Evolutionary conservation across 2,113 vertebrate species (phyloP).

Genomic region (Rallus limicola): DNA sequence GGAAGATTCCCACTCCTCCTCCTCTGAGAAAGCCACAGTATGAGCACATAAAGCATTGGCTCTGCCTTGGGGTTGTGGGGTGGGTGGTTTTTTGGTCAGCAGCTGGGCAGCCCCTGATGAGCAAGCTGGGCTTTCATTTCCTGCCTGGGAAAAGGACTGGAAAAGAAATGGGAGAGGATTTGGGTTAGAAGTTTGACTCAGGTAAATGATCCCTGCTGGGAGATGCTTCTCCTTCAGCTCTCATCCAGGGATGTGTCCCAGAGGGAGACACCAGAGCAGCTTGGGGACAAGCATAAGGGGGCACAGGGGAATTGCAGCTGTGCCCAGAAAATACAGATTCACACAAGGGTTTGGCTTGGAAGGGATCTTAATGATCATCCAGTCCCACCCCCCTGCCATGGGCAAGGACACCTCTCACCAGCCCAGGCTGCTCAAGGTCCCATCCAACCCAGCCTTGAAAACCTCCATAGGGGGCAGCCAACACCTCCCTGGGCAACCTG

Average conservation of each 20-base stretch:
- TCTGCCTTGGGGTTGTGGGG: neutral
- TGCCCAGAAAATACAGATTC: neutral
- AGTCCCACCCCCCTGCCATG: no score
- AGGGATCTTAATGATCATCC: no score
- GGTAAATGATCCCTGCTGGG: neutral
- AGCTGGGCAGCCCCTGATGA: slow-evolving; percentile 17
- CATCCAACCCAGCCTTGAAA: no score
- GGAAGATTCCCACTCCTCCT: neutral
- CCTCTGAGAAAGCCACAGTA: slow-evolving; percentile 5
- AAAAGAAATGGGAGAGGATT: neutral
- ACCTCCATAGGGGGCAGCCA: no score
- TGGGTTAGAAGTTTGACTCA: neutral
- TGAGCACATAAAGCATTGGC: slow-evolving; percentile 18
- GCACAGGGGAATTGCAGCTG: neutral
- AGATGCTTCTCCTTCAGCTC: neutral
- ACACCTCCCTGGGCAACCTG: no score
- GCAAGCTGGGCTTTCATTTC: slow-evolving; percentile 32
- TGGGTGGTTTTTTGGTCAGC: neutral
- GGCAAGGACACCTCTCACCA: no score
- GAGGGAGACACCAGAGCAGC: neutral
- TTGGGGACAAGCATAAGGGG: neutral
- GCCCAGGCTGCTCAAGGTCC: no score
- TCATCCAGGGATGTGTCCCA: neutral
- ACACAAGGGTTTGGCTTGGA: no score
- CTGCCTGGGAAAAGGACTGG: neutral